Evolutionary conservation across 1,140 invertebrate species (phyloP), one percentile per base, ranked within the genome.

Genomic region (Steinernema feltiae): DNA sequence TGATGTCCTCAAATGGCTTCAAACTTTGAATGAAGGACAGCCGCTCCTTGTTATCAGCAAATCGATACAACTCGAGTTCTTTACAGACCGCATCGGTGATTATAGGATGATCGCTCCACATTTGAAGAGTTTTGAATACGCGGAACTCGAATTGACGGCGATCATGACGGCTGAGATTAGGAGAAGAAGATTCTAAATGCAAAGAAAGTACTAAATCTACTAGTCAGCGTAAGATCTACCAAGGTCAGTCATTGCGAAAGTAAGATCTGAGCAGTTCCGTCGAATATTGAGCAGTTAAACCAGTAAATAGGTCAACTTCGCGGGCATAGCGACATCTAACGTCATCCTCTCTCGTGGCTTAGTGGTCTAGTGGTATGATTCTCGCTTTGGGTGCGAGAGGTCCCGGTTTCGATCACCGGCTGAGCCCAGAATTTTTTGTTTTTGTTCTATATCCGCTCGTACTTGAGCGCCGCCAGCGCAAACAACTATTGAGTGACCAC

Each of bases 331-430:
- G n/a, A n/a, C n/a, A n/a, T n/a, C n/a, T n/a, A n/a, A n/a, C n/a
- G n/a, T n/a, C n/a, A n/a, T n/a, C n/a, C n/a, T n/a, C n/a, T n/a
- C n/a, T n/a, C n/a, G n/a, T 46, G 41, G 41, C 41, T 46, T n/a
- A 76, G 76, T 80, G 78, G 82, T 83, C 80, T 81, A 81, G 82
- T 83, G 80, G 79, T 82, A 82, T 82, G 80, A 82, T 82, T 82
- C 80, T 82, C 80, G 80, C 80, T 82, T 82, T 82, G 80, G 80
- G 80, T 82, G 80, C 80, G 80, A 82, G 80, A 82, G 80, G 80
- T 77, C 82, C 80, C 82, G 80, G 79, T 79, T 80, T 80, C 80
- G 79, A 80, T 82, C 79, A 79, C 79, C 79, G 79, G 79, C 73
- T 79, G 71, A 78, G 77, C 77, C 77, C 77, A 48, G n/a, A 7